Conservation (phyloP, 1,140 invertebrate genomes). For the Nephila pilipes region DNA sequence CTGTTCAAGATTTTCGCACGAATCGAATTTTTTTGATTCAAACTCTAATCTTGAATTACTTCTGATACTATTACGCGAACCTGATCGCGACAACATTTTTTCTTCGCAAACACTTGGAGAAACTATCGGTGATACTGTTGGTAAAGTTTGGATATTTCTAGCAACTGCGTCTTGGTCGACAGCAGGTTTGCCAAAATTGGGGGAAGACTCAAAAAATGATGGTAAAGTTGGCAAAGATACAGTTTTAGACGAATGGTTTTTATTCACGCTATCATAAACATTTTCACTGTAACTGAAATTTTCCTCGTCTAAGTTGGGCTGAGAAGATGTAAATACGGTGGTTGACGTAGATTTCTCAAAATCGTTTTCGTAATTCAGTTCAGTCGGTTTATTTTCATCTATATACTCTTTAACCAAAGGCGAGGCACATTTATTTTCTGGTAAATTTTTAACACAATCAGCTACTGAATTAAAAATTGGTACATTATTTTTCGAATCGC, state of each 20-base stretch:
- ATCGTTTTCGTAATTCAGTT: neutral
- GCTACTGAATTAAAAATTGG: neutral
- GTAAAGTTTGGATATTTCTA: neutral
- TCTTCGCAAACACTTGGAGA: neutral
- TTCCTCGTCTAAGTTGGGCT: conserved; percentile 29
- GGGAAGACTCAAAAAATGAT: conserved; percentile 40
- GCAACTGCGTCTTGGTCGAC: neutral
- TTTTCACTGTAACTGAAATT: conserved; percentile 19
- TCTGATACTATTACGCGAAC: conserved; percentile 51
- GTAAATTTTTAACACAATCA: neutral
- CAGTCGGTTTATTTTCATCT: conserved; percentile 22
- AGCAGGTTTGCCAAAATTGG: neutral
- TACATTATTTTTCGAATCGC: neutral
- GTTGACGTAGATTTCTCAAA: conserved; percentile 27
- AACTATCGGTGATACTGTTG: neutral
- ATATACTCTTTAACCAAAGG: neutral
- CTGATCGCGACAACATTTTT: conserved; percentile 38
- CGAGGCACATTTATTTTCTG: neutral
- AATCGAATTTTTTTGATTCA: conserved; percentile 20
- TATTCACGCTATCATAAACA: conserved; percentile 57
- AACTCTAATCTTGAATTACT: neutral
- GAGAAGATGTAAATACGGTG: conserved; percentile 19
- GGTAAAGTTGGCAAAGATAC: conserved; percentile 55
- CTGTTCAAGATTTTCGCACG: conserved; percentile 66
- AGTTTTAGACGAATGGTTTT: conserved; percentile 14